Evolutionary conservation across 2,888 invertebrate genomes (phyloP).

Genomic region (Parnassius smintheus): DNA sequence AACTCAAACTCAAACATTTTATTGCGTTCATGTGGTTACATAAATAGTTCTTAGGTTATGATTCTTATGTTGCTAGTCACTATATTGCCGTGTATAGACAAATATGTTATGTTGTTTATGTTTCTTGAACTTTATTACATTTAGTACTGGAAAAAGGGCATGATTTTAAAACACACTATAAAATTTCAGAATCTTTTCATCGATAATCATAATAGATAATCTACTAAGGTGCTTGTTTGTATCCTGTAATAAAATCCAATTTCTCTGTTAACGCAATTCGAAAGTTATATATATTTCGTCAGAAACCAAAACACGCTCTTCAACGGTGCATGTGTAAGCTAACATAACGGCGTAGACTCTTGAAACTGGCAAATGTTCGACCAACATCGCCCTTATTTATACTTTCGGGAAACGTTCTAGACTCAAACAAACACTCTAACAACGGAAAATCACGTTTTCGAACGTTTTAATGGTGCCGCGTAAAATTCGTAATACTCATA

Average conservation of each 20-base stretch:
- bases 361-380: constrained; percentile 7
- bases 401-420: constrained; percentile 11
- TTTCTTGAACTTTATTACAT: too few species aligned
- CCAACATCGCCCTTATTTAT: constrained; percentile 10
- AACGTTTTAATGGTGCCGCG: constrained; percentile 17
- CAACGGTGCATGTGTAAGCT: constrained; percentile 16
- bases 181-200: constrained; percentile 8
- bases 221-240: constrained; percentile 8
- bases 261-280: constrained; percentile 6
- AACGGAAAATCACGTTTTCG: constrained; percentile 16
- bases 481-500: constrained; percentile 8
- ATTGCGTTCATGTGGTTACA: too few species aligned
- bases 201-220: constrained; percentile 8
- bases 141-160: too few species aligned
- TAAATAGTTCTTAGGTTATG: too few species aligned
- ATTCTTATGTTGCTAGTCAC: too few species aligned
- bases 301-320: constrained; percentile 13
- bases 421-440: constrained; percentile 17
- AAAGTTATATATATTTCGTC: constrained; percentile 20
- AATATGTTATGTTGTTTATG: too few species aligned
- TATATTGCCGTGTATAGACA: too few species aligned
- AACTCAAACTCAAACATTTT: too few species aligned
- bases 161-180: neutral
- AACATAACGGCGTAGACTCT: constrained; percentile 10
- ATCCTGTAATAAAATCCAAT: neutral